Base-by-base conservation (phyloP, 1,140 invertebrate species). In the Nasonia longicornis region DNA sequence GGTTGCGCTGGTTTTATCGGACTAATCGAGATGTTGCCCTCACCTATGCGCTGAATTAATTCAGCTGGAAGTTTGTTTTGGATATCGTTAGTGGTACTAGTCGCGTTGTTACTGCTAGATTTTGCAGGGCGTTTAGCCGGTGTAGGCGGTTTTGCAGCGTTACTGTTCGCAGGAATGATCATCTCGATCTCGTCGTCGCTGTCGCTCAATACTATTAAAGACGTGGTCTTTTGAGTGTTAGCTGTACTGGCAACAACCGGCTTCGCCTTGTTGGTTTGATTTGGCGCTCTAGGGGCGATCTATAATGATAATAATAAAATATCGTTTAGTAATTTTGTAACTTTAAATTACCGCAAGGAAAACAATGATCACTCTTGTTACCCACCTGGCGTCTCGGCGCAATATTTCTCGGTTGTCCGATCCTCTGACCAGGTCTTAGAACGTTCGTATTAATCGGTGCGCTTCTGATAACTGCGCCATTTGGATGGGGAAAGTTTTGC, bases 131-230 rank as follows among this genome's bases (percentile, higher is more conserved):
- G 14, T 3, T 58, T 70, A 12, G 14, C 20, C 20, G 7, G 31
- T 29, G 58, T 0, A 20, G 2, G 8, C 0, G 70, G 26, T n/a
- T 35, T 35, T 35, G 26, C 31, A n/a, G 3, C 52, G 12, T 29
- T 29, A 22, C n/a, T 58, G 22, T 89, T 89, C 16, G 89, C 86
- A 3, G 87, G 85, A 7, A 89, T 84, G 1, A 90, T 90, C 89
- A 90, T 90, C 38, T 91, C 88, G n/a, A 91, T 90, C 20, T 91
- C 89, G 11, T 91, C 89, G 26, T 91, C 89, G 38, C 89, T 89
- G 35, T 91, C 90, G 67, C 90, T 90, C 1, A 91, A 83, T 2
- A 90, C 86, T 11, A 91, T 91, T 6, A 90, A 58, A 7, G 89
- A 89, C 0, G 89, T 91, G 0, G 87, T 86, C 8, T 89, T 90